Evolutionary conservation across 2,797 vertebrate genomes (phyloP).

Genomic region (Bovichtus variegatus): DNA sequence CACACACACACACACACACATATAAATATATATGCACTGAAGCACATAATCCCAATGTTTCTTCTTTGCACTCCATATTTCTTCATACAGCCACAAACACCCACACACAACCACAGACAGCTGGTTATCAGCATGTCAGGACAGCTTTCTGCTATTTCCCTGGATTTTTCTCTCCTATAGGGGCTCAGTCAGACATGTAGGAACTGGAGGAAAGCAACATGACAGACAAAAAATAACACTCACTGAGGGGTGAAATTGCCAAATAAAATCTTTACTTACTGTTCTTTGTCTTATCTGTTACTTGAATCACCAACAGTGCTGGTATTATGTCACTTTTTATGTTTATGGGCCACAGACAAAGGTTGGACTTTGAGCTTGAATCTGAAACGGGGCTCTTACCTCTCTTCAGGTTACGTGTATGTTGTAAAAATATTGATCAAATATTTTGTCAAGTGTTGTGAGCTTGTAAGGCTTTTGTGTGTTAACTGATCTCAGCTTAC

Average conservation of each 20-base stretch:
- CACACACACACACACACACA: background rate
- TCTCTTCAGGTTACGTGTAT: background rate
- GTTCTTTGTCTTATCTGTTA: background rate
- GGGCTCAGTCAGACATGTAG: constrained; percentile 65
- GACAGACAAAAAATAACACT: background rate
- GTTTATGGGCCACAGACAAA: background rate
- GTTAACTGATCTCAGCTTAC: background rate
- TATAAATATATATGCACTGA: background rate
- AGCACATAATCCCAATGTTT: background rate
- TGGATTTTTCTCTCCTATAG: constrained; percentile 65
- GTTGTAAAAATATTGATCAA: constrained; percentile 2
- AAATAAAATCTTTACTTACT: background rate
- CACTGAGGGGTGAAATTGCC: background rate
- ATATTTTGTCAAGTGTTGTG: constrained; percentile 4
- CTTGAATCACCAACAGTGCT: background rate
- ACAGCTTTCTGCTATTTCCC: constrained; percentile 74
- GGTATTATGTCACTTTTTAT: background rate
- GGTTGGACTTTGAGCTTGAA: constrained; percentile 62
- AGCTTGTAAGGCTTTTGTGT: background rate
- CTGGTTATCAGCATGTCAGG: constrained; percentile 70
- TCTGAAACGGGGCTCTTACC: background rate
- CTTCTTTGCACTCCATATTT: constrained; percentile 18
- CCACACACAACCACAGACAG: constrained; percentile 42
- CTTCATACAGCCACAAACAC: constrained; percentile 40
- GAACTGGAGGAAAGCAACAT: constrained; percentile 58